Evolutionary conservation across 2,888 invertebrate genomes (phyloP), one percentile per base, ranked within the genome.

Genomic region (Scaptomyza polygonia): DNA sequence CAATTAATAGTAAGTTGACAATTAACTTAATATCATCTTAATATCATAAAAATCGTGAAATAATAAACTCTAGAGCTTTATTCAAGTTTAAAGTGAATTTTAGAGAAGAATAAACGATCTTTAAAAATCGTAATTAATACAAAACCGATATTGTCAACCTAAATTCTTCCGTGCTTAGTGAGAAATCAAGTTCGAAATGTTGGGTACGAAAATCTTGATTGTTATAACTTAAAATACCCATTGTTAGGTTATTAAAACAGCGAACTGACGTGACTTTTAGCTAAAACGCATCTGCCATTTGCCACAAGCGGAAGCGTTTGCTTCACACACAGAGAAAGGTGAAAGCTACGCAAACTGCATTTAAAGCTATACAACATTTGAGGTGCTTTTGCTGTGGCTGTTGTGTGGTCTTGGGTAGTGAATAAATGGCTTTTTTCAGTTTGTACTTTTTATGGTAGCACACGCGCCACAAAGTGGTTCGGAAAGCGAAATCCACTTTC

Each of bases 281-380:
- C 21, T 32, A 40, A 44, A 53, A 58, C 5, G 27, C 29, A 34
- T 30, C 63, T 47, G 29, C 39, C 59, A 61, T 59, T 72, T 54
- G 58, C 65, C 72, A 69, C 57, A 36, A 53, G 64, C 16, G 47
- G 36, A 64, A 72, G 57, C 65, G 69, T 68, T 65, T 56, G 54
- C 18, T 52, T 49, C 36, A 3, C 61, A 52, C 47, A 59, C 61
- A 67, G 74, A 45, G 57, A 73, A 71, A 67, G 63, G 61, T 55
- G 78, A 78, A 67, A 66, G 67, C 83, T 56, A 68, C 73, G 61
- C 52, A 42, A 65, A 75, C 49, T 74, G 77, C 77, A 77, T 74
- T 77, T 66, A 56, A 74, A 74, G 66, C 77, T 71, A 30, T 63
- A 56, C 34, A 39, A 9, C 12, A 32, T 32, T 62, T 43, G 43